Base-by-base conservation (phyloP, 1,140 invertebrate species). In the Zaprionus inermis region DNA sequence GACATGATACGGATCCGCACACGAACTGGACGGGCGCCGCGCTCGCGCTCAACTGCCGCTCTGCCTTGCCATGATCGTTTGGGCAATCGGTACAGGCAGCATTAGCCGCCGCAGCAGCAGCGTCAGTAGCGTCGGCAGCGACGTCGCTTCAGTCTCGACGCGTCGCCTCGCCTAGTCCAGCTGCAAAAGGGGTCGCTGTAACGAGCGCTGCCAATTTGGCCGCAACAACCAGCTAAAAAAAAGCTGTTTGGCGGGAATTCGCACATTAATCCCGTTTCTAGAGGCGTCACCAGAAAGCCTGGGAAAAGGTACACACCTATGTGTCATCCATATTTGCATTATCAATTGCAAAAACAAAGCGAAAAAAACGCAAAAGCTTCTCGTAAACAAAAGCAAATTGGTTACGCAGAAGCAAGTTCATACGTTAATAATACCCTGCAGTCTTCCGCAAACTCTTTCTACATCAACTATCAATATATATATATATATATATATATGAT, bases 11-110 rank as follows among this genome's bases (percentile, higher is more conserved):
- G 66, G 63, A 59, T 58, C 57, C 44, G 52, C 32, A 41, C 20
- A 30, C 56, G 61, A 72, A 72, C 73, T 76, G 49, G 38, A 60
- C 73, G 44, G 38, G 16, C 41, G 57, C 30, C 38, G 51, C 46
- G 69, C 57, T 76, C 57, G 32, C 68, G 69, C 49, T 67, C 84
- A 66, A 67, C 65, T 73, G 60, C 11, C 51, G 65, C 51, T 74
- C 30, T 61, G 18, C 24, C 34, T 28, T 28, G 24, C 24, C 24
- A 28, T 5, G 41, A 44, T 28, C 51, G 32, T 44, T 4, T 56
- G 18, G 32, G 30, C 34, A 64, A 65, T 44, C 63, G 38, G 24
- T 28, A 12, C 18, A 28, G 24, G 24, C 24, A 28, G 24, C 24
- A 28, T 30, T 4, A 22, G 28, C 12, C 9, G n/a, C 7, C 5